These are phyloP conservation scores for Heterodera carotae DNA, from an alignment of 1,140 invertebrate species.

Conservation along the genomic window DNA sequence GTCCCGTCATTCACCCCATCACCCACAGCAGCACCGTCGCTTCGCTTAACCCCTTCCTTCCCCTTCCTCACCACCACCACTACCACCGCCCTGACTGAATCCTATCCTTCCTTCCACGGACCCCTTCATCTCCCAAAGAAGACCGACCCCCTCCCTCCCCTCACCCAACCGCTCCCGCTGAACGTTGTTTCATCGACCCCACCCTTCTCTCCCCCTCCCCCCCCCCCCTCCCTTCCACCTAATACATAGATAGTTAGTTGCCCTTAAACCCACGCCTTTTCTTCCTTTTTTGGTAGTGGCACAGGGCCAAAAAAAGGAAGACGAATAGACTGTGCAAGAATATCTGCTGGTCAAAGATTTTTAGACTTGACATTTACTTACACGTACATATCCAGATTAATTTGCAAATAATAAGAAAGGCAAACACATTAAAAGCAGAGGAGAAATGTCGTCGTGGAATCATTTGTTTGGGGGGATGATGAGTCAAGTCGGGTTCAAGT, in stretches of 20 bases:
- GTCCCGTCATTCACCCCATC: conserved; percentile 16
- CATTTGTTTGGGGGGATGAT: conserved; percentile 18
- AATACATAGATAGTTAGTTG: conserved; percentile 3
- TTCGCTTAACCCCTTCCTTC: neutral
- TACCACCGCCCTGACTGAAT: conserved; percentile 6
- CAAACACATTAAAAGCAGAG: neutral
- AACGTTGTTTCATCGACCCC: conserved; percentile 10
- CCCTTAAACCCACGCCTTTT: conserved; percentile 9
- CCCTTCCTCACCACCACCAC: neutral
- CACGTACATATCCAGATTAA: too few species aligned
- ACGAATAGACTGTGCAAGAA: neutral
- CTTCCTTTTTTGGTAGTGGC: neutral
- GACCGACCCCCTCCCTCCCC: neutral
- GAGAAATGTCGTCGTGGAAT: conserved; percentile 12
- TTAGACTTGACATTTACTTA: neutral
- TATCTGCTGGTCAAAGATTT: neutral
- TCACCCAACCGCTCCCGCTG: conserved; percentile 14
- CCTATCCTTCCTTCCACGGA: conserved; percentile 8
- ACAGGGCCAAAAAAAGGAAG: neutral
- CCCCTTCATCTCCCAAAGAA: neutral
- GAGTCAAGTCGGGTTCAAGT: conserved; percentile 8
- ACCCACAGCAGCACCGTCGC: conserved; percentile 7
- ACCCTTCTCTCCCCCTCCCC: neutral
- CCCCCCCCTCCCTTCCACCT: conserved; percentile 13
- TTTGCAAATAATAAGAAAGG: neutral